Evolutionary conservation across 2,113 vertebrate species (phyloP), one percentile per base, ranked within the genome.

Genomic region (Ascaphus truei): DNA sequence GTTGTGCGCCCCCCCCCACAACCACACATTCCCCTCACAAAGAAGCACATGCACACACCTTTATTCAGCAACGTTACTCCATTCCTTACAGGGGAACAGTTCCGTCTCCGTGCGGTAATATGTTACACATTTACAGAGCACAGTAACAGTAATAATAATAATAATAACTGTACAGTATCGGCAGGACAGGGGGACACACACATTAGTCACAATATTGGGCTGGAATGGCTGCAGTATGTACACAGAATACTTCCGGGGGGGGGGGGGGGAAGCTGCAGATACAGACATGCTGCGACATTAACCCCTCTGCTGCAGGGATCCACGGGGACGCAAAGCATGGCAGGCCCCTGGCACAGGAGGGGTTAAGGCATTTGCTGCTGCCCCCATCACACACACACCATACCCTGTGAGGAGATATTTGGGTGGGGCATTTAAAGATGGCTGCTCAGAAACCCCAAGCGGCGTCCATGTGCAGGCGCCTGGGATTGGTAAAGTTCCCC

Each of bases 91-190:
- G 30, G 33, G 43, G 47, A 33, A 23, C 43, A 30, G 43, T 89
- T 87, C 87, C 88, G 91, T 92, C 90, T 90, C 93, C 93, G 94
- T 89, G 92, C 88, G 91, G 89, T 88, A 81, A 78, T 94, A 94
- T 96, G 91, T 94, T 94, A 96, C 93, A 96, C 76, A 80, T 92
- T 79, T 81, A 79, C 73, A 85, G 89, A 86, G 76, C 77, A 59
- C 93, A 94, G 94, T 90, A 95, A 95, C 92, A 96, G 77, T 85
- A 85, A 39, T 55, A 64, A 60, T 77, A 56, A 39, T 59, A 62
- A 50, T 27, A 66, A 75, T 74, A 83, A 85, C 72, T 92, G 88
- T 89, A 92, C 81, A 91, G 85, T 72, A 80, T 57, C 81, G 78
- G 3, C 43, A 73, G 48, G 7, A 68, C 36, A 62, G 68, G 73